A percentile compares a stretch with the other conserved stretches of the same genome.
phyloP scores from a whole-genome alignment of 2,113 vertebrate genomes.

The Microcebus jonahi region DNA sequence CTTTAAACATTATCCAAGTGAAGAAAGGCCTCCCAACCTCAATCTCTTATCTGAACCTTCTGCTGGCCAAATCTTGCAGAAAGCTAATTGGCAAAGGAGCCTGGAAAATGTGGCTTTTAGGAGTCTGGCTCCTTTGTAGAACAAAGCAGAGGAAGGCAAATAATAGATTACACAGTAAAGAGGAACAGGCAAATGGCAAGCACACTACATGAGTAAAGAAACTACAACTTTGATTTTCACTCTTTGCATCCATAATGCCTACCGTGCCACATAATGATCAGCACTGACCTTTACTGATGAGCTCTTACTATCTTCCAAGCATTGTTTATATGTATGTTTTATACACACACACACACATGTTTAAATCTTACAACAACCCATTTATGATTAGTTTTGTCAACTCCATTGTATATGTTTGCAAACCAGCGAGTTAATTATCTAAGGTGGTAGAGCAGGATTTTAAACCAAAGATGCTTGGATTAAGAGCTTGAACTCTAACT shows the following conservation, averaged over 20 bases:
- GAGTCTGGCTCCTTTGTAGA: background rate
- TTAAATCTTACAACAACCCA: background rate
- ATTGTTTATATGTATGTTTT: too few species aligned
- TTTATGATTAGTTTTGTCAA: background rate
- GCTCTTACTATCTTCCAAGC: background rate
- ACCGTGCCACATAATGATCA: background rate
- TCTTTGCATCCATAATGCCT: background rate
- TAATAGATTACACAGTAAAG: background rate
- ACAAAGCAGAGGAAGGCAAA: background rate
- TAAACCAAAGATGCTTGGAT: background rate
- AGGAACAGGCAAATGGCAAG: background rate
- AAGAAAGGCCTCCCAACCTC: background rate
- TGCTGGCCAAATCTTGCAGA: background rate
- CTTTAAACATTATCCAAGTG: background rate
- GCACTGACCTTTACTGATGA: background rate
- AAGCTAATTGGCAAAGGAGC: background rate
- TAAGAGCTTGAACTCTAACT: background rate
- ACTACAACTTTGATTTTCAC: background rate
- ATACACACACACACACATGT: too few species aligned
- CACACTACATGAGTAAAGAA: background rate
- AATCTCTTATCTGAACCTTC: background rate
- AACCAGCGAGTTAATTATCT: background rate
- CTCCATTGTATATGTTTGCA: background rate
- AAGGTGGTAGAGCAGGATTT: background rate
- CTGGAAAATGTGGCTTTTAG: background rate